These are phyloP conservation scores for Erynnis tages DNA, from an alignment of 2,888 invertebrate genomes.

Conservation along the genomic window DNA sequence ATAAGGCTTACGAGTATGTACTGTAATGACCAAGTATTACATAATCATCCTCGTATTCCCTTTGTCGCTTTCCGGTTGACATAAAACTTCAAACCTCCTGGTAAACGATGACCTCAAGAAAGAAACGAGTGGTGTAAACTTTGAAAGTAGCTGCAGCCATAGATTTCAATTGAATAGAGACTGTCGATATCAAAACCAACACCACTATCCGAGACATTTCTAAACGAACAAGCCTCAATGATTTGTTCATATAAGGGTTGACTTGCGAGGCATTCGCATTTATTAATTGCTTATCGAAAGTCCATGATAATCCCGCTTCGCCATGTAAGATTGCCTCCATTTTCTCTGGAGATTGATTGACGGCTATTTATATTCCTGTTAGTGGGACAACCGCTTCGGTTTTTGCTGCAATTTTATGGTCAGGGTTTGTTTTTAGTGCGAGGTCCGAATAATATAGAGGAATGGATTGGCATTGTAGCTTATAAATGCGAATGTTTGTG, in stretches of 20 bases:
- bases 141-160: not conserved
- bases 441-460: too few species aligned
- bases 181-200: constrained; percentile 28
- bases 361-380: constrained; percentile 21
- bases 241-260: constrained; percentile 32
- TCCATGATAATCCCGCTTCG: constrained; percentile 25
- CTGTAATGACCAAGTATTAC: too few species aligned
- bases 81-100: too few species aligned
- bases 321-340: constrained; percentile 13
- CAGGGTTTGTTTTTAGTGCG: not conserved
- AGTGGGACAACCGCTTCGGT: constrained; percentile 8
- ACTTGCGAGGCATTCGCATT: constrained; percentile 40
- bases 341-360: constrained; percentile 18
- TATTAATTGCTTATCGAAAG: constrained; percentile 48
- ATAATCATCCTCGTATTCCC: too few species aligned
- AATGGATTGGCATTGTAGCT: too few species aligned
- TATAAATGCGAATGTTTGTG: too few species aligned
- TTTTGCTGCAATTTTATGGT: constrained; percentile 15
- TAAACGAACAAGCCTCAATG: constrained; percentile 27
- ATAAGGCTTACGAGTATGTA: too few species aligned
- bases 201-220: constrained; percentile 30
- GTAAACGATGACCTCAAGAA: too few species aligned
- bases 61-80: too few species aligned
- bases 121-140: too few species aligned
- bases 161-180: not conserved